These are phyloP conservation scores for Doryteuthis pealeii DNA, from an alignment of 1,140 invertebrate genomes.

Conservation along the genomic window DNA sequence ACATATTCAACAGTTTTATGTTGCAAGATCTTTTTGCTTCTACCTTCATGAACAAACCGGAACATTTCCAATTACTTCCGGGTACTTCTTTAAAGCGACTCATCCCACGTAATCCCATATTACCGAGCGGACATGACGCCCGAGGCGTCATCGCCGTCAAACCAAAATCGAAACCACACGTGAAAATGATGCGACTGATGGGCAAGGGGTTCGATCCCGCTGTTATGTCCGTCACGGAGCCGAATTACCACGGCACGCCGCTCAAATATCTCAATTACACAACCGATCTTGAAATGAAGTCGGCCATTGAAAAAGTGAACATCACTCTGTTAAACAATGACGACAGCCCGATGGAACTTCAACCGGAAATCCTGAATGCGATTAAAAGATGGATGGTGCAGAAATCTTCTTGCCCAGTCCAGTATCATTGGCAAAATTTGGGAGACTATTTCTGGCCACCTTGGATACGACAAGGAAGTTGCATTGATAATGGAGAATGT, in stretches of 20 bases:
- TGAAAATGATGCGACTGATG: neutral
- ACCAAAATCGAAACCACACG: neutral
- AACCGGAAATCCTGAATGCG: constrained; percentile 16
- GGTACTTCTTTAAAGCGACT: neutral
- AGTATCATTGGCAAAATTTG: constrained; percentile 64
- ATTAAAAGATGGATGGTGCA: constrained; percentile 62
- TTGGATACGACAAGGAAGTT: constrained; percentile 64
- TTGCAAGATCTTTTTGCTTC: neutral
- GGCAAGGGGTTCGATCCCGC: neutral
- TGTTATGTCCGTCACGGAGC: neutral
- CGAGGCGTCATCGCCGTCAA: neutral
- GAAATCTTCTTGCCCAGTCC: constrained; percentile 64
- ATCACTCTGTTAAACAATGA: neutral
- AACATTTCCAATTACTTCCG: neutral
- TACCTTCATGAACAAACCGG: neutral
- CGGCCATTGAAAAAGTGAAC: neutral
- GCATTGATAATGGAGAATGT: constrained; percentile 55
- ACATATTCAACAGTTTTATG: constrained; percentile 5
- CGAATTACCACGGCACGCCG: neutral
- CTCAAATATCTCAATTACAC: neutral
- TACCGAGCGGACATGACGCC: neutral
- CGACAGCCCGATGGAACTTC: constrained; percentile 5
- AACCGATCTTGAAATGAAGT: neutral
- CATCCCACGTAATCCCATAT: neutral
- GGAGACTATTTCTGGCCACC: constrained; percentile 66